These are phyloP conservation scores for Mesorhabditis belari DNA, from an alignment of 2,888 invertebrate species.

Conservation along the genomic window DNA sequence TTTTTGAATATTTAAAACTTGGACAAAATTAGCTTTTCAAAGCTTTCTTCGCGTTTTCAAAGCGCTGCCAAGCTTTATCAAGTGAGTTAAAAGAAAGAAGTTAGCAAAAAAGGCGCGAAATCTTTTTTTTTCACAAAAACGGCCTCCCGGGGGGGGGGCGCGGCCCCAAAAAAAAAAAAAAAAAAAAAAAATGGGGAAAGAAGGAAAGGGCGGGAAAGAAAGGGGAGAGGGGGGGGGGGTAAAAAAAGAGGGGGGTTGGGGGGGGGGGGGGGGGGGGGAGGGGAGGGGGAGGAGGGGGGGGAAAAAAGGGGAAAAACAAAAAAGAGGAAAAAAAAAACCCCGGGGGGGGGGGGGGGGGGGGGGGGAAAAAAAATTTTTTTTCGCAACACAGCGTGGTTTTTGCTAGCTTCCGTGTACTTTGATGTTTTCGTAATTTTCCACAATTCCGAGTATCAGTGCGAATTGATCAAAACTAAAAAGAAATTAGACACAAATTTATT, in stretches of 20 bases:
- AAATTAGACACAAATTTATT: too few species aligned
- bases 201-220: slow-evolving; percentile 1
- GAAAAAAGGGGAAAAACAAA: slow-evolving; percentile 6
- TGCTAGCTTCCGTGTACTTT: too few species aligned
- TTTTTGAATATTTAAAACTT: too few species aligned
- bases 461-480: too few species aligned
- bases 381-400: too few species aligned
- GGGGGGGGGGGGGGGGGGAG: slow-evolving; percentile 8
- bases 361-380: not conserved
- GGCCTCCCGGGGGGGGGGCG: slow-evolving; percentile 6
- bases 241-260: slow-evolving; percentile 1
- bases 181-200: slow-evolving; percentile 1
- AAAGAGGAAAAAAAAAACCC: too few species aligned
- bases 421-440: too few species aligned
- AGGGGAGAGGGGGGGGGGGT: not conserved
- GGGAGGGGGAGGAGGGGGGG: slow-evolving; percentile 7
- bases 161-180: not conserved
- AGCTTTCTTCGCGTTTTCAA: too few species aligned
- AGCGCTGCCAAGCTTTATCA: too few species aligned
- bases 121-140: not conserved
- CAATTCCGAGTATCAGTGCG: too few species aligned
- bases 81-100: too few species aligned
- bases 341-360: slow-evolving; percentile 1
- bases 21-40: too few species aligned
- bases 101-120: not conserved